Percentiles rank a stretch among this genome's conserved stretches.
phyloP scores from a whole-genome alignment of 2,113 vertebrate genomes.

The Crotalus helleri region DNA sequence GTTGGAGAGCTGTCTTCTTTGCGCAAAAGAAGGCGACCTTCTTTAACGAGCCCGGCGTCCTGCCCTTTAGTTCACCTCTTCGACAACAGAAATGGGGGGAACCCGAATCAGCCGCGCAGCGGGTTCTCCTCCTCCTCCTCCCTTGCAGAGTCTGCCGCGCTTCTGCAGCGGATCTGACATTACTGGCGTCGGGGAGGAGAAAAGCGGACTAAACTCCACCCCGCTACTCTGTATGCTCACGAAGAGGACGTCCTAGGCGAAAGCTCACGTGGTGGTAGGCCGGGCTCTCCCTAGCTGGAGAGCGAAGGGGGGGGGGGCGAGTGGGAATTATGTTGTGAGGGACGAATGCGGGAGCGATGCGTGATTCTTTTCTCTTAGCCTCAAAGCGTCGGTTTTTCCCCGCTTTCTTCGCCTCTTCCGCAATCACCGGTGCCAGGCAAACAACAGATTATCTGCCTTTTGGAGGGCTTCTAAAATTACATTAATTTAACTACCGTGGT shows the following conservation, averaged over 20 bases:
- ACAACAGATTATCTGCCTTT: not conserved
- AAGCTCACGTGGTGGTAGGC: not conserved
- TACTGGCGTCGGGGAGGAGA: conserved; percentile 26
- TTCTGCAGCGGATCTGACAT: conserved; percentile 47
- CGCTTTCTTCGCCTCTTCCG: not conserved
- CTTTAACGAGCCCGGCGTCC: not conserved
- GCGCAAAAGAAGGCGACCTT: not conserved
- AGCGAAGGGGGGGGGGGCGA: too few relatives aligned
- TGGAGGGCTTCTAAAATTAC: not conserved
- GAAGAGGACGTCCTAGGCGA: not conserved
- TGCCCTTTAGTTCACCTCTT: not conserved
- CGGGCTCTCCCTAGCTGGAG: not conserved
- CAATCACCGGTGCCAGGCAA: not conserved
- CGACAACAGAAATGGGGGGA: not conserved
- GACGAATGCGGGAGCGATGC: not conserved
- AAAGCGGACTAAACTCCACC: not conserved
- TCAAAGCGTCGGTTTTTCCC: not conserved
- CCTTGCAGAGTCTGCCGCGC: conserved; percentile 30
- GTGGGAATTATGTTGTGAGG: not conserved
- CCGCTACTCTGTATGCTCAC: conserved; percentile 7
- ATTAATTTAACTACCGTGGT: not conserved
- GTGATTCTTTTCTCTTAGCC: not conserved
- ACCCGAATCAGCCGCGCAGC: not conserved
- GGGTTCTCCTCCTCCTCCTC: not conserved
- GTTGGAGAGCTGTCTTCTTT: not conserved